These are phyloP conservation scores for Samia ricini DNA, from an alignment of 1,140 invertebrate species.

Conservation along the genomic window DNA sequence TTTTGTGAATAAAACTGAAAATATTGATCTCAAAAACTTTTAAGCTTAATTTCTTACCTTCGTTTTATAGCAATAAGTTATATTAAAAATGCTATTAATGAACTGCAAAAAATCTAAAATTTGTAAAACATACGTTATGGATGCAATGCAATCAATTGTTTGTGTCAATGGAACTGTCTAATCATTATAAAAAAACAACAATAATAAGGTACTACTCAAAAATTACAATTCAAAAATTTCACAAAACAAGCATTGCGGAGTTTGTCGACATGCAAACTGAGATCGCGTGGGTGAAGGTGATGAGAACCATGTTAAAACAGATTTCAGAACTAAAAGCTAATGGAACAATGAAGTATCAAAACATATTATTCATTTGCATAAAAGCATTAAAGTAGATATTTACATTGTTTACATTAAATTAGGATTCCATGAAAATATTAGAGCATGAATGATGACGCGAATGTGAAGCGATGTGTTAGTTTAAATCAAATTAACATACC, in stretches of 20 bases:
- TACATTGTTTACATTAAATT: conserved; percentile 17
- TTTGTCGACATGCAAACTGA: conserved; percentile 10
- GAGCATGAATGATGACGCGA: conserved; percentile 9
- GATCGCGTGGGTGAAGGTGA: conserved; percentile 20
- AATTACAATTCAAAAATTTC: conserved; percentile 7
- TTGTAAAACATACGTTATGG: too few relatives aligned
- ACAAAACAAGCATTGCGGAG: conserved; percentile 8
- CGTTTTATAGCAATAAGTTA: too few relatives aligned
- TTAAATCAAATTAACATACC: conserved; percentile 12
- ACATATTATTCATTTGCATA: conserved; percentile 24
- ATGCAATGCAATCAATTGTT: background rate
- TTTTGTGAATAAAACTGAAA: too few relatives aligned
- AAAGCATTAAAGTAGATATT: conserved; percentile 19
- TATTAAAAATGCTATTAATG: too few relatives aligned
- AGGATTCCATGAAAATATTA: conserved; percentile 11
- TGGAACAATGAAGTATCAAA: conserved; percentile 25
- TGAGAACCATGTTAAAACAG: conserved; percentile 19
- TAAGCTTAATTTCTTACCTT: too few relatives aligned
- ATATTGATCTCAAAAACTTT: too few relatives aligned
- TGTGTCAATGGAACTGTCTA: background rate
- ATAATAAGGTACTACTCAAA: background rate
- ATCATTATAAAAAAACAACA: background rate
- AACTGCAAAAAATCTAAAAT: background rate
- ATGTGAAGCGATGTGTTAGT: conserved; percentile 2
- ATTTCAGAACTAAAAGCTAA: conserved; percentile 27